phyloP scores from a whole-genome alignment of 2,888 invertebrate species.

The Nycteola revayana region DNA sequence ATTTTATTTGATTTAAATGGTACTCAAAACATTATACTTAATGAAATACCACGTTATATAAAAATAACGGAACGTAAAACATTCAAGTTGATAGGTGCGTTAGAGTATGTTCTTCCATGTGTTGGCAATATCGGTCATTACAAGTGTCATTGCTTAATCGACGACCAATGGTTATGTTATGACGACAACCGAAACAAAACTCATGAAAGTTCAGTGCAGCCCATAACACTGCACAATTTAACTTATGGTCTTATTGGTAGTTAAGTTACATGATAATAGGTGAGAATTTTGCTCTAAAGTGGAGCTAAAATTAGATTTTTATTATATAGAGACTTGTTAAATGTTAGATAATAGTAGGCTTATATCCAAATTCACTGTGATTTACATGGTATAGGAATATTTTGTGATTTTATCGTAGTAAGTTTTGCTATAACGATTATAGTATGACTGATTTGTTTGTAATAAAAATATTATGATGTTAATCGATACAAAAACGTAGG shows the following conservation, averaged over 20 bases:
- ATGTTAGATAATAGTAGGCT: constrained; percentile 13
- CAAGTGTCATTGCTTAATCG: constrained; percentile 9
- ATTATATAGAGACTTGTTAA: constrained; percentile 14
- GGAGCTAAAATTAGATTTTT: constrained; percentile 12
- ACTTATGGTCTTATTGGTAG: constrained; percentile 14
- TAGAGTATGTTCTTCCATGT: constrained; percentile 1
- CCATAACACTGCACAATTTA: constrained; percentile 12
- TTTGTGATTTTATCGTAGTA: constrained; percentile 13
- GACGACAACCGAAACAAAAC: constrained; percentile 7
- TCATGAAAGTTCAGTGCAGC: constrained; percentile 12
- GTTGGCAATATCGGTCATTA: constrained; percentile 2
- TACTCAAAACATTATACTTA: constrained; percentile 11
- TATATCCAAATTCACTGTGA: constrained; percentile 14
- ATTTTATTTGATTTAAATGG: constrained; percentile 4
- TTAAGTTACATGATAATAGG: constrained; percentile 13
- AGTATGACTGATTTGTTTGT: constrained; percentile 14
- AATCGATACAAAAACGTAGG: constrained; percentile 14
- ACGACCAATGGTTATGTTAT: constrained; percentile 5
- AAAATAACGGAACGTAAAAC: constrained; percentile 14
- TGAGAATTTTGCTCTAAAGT: constrained; percentile 13
- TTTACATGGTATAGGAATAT: constrained; percentile 14
- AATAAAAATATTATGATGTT: constrained; percentile 14
- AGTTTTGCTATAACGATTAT: constrained; percentile 14
- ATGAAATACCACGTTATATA: constrained; percentile 11
- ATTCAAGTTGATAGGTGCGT: constrained; percentile 4